A percentile compares a stretch with the other conserved stretches of the same genome.
Evolutionary conservation across 2,888 invertebrate genomes (phyloP).

Genomic region (Oasisia sp.): DNA sequence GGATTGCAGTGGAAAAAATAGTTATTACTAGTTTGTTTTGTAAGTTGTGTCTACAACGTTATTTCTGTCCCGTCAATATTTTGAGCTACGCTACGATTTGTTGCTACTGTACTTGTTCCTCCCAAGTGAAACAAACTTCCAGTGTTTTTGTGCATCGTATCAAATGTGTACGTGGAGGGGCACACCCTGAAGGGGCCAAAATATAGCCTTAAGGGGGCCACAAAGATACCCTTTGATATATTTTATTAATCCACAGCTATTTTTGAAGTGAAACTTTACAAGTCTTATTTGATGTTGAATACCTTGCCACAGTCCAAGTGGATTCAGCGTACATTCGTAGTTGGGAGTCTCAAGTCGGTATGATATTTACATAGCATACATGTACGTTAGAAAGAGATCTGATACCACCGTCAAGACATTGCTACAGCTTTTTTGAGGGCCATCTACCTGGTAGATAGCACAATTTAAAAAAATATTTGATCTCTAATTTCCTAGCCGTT

Average conservation of each 20-base stretch:
- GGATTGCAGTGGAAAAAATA: too few species aligned
- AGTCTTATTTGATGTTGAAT: not conserved
- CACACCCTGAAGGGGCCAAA: not conserved
- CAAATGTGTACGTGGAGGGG: too few species aligned
- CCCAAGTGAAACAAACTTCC: not conserved
- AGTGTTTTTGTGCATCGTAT: not conserved
- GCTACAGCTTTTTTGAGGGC: not conserved
- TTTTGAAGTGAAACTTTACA: conserved; percentile 13
- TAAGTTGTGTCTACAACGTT: not conserved
- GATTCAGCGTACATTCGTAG: not conserved
- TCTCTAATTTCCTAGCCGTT: not conserved
- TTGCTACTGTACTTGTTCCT: not conserved
- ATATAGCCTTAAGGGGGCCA: conserved; percentile 8
- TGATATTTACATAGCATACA: not conserved
- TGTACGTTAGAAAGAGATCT: not conserved
- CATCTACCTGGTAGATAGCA: not conserved
- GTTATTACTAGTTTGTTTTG: not conserved
- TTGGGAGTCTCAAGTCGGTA: not conserved
- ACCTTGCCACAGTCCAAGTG: not conserved
- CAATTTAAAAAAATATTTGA: not conserved
- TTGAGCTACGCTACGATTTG: not conserved
- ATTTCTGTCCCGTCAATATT: not conserved
- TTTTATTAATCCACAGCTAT: not conserved
- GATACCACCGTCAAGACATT: not conserved
- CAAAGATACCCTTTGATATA: not conserved